Base-by-base conservation (phyloP, 1,140 invertebrate species). In the Hesperophylax magnus region DNA sequence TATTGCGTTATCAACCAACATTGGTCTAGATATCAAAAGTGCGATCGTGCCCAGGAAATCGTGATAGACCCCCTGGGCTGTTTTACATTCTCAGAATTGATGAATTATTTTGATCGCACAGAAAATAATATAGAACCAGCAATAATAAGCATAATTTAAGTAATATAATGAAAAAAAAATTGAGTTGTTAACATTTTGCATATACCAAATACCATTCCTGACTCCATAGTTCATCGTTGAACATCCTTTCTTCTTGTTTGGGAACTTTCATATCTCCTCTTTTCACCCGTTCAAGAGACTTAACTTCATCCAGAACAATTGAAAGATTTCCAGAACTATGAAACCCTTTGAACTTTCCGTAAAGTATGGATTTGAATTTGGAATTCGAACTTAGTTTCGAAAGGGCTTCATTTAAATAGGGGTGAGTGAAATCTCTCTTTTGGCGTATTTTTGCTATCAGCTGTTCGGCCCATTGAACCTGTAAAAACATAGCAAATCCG, bases 121-220 rank as follows among this genome's bases (percentile, higher is more conserved):
- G 5, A 2, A 27, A 27, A 2, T 27, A 27, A 27, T 27, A 27
- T 2, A 27, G 5, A 2, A 5, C 5, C 2, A 27, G 27, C 27
- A 27, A 27, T 27, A 27, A 27, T 2, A 27, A 27, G 2, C 2
- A 27, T 27, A 27, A 27, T 27, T 2, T 5, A 27, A 9, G 9
- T 8, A 8, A 5, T 39, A 8, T 39, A 39, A 39, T 39, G 7
- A 4, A 9, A 39, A 39, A 39, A 6, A 4, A 4, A 4, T 8
- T 39, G 34, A 39, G 7, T 8, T 39, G 9, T 39, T 7, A 39
- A 39, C 34, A 67, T 67, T 20, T 24, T 22, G 22, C 60, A 53
- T 92, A 90, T 92, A 98, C 97, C 93, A 98, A 90, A 89, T 98
- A 98, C 97, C 97, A 98, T 88, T 98, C 93, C 83, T 96, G 92